phyloP scores from a whole-genome alignment of 2,888 invertebrate species.

The Neuroscelio doddi region DNA sequence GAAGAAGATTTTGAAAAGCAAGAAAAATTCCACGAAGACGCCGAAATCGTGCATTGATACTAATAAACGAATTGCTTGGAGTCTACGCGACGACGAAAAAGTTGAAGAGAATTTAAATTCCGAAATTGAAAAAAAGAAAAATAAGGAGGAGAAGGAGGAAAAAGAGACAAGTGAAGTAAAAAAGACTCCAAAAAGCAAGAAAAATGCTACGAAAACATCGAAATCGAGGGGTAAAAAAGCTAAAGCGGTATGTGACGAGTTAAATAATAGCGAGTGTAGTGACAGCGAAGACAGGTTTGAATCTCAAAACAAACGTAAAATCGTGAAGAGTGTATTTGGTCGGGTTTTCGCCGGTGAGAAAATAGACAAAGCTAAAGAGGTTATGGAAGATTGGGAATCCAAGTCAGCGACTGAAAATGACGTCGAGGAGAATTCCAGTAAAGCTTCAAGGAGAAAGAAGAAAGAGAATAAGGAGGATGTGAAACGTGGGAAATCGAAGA shows the following conservation, averaged over 20 bases:
- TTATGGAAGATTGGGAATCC: slow-evolving; percentile 67
- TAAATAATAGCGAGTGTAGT: slow-evolving; percentile 36
- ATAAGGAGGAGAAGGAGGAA: slow-evolving; percentile 17
- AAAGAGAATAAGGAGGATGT: slow-evolving; percentile 30
- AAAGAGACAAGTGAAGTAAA: slow-evolving; percentile 23
- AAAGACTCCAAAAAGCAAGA: slow-evolving; percentile 1
- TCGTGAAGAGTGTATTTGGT: slow-evolving; percentile 67
- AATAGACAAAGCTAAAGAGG: slow-evolving; percentile 64
- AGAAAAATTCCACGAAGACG: neutral
- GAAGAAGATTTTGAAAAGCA: slow-evolving; percentile 3
- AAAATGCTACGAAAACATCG: neutral
- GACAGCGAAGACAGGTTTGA: slow-evolving; percentile 56
- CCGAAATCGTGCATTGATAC: neutral
- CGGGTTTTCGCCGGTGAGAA: slow-evolving; percentile 66
- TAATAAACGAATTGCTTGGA: slow-evolving; percentile 3
- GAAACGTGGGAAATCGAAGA: slow-evolving; percentile 1
- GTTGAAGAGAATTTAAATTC: neutral
- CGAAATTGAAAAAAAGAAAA: slow-evolving; percentile 5
- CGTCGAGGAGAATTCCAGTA: slow-evolving; percentile 7
- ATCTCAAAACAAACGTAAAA: slow-evolving; percentile 62
- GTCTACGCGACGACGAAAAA: no score
- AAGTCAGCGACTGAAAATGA: slow-evolving; percentile 57
- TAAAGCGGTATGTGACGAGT: slow-evolving; percentile 3
- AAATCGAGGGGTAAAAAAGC: slow-evolving; percentile 11
- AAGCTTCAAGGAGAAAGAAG: slow-evolving; percentile 24